phyloP scores from a whole-genome alignment of 2,113 vertebrate genomes.

The Dipodomys stephensi region DNA sequence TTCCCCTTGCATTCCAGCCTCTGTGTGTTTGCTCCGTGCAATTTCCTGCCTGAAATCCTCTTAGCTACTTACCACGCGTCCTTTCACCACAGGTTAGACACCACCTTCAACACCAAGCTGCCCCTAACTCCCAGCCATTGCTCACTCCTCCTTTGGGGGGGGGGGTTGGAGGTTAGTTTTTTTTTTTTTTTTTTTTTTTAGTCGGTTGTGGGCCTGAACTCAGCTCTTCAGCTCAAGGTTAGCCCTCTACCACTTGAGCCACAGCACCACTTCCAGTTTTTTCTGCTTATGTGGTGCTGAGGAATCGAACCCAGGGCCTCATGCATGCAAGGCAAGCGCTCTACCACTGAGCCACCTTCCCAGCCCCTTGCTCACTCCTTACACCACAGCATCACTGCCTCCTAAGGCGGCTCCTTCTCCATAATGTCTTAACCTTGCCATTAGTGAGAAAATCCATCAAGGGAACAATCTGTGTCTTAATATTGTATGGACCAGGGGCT shows the following conservation, averaged over 20 bases:
- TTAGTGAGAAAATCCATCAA: constrained; percentile 2
- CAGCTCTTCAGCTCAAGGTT: too few species aligned
- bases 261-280: too few species aligned
- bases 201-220: too few species aligned
- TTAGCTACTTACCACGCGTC: constrained; percentile 60
- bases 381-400: neutral
- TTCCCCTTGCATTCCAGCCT: neutral
- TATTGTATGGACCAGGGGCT: neutral
- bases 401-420: neutral
- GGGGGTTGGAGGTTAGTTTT: too few species aligned
- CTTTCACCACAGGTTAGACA: constrained; percentile 49
- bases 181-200: too few species aligned
- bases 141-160: neutral
- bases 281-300: too few species aligned
- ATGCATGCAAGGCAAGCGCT: too few species aligned
- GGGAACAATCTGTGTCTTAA: neutral
- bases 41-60: constrained; percentile 71
- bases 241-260: too few species aligned
- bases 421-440: neutral
- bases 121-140: neutral
- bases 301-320: too few species aligned
- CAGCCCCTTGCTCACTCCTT: neutral
- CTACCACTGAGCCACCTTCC: too few species aligned
- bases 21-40: constrained; percentile 29
- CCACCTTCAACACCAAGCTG: constrained; percentile 22